A percentile compares a stretch with the other conserved stretches of the same genome.
phyloP scores from a whole-genome alignment of 2,888 invertebrate species.

The Sturmia bella region DNA sequence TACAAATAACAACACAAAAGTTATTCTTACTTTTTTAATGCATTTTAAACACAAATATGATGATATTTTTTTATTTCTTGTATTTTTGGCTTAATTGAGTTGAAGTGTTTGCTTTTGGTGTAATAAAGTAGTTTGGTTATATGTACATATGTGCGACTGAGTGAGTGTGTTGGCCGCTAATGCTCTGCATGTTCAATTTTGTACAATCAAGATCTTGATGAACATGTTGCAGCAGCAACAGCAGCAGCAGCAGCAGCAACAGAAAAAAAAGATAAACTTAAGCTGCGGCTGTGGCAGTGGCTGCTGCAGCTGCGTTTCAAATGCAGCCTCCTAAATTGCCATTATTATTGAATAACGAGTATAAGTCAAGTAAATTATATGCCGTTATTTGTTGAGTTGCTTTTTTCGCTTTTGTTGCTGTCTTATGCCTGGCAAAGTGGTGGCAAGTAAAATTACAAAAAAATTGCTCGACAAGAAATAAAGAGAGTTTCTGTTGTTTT shows the following conservation, averaged over 20 bases:
- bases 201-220: slow-evolving; percentile 63
- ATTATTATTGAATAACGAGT: slow-evolving; percentile 70
- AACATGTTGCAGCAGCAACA: slow-evolving; percentile 36
- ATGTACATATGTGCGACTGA: neutral
- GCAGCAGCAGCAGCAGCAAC: too few species aligned
- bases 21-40: neutral
- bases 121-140: slow-evolving; percentile 59
- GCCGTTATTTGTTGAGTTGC: slow-evolving; percentile 63
- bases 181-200: slow-evolving; percentile 61
- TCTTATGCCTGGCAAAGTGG: slow-evolving; percentile 18
- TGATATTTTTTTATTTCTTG: slow-evolving; percentile 40
- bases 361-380: slow-evolving; percentile 70
- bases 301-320: slow-evolving; percentile 6
- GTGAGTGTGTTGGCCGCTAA: slow-evolving; percentile 25
- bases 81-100: slow-evolving; percentile 59
- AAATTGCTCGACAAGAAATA: slow-evolving; percentile 25
- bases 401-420: neutral
- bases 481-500: slow-evolving; percentile 1
- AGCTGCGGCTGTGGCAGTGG: slow-evolving; percentile 19
- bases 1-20: slow-evolving; percentile 48
- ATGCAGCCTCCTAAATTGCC: slow-evolving; percentile 61
- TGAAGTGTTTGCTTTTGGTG: slow-evolving; percentile 67
- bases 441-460: neutral
- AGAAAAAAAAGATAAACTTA: neutral
- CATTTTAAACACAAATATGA: slow-evolving; percentile 47